Evolutionary conservation across 2,888 invertebrate genomes (phyloP).

Genomic region (Erannis defoliaria): DNA sequence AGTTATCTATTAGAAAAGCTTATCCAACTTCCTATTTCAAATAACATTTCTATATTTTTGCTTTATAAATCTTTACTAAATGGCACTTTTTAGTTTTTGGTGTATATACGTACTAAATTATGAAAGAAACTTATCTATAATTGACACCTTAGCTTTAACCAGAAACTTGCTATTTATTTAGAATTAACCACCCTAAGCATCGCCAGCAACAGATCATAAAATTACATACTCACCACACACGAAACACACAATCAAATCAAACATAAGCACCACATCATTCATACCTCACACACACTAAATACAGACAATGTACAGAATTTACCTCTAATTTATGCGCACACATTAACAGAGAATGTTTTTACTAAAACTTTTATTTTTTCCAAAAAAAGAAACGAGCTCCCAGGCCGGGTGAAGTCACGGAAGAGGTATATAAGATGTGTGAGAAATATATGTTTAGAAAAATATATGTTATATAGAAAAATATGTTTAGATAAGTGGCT

Average conservation of each 20-base stretch:
- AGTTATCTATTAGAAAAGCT: slow-evolving; percentile 74
- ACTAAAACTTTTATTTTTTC: slow-evolving; percentile 83
- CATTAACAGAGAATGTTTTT: slow-evolving; percentile 80
- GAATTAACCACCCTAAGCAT: slow-evolving; percentile 1
- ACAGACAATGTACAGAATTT: slow-evolving; percentile 53
- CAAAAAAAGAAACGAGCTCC: slow-evolving; percentile 90
- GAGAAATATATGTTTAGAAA: slow-evolving; percentile 81
- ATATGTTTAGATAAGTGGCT: slow-evolving; percentile 77
- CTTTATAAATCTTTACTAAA: slow-evolving; percentile 39
- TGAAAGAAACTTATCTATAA: slow-evolving; percentile 8
- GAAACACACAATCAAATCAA: slow-evolving; percentile 40
- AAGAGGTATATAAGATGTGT: slow-evolving; percentile 88
- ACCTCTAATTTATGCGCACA: slow-evolving; percentile 66
- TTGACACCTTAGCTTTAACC: slow-evolving; percentile 15
- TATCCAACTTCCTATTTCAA: slow-evolving; percentile 63
- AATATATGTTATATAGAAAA: slow-evolving; percentile 75
- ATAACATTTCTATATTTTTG: slow-evolving; percentile 42
- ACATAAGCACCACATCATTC: slow-evolving; percentile 39
- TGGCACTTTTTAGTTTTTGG: slow-evolving; percentile 36
- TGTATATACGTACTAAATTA: slow-evolving; percentile 32
- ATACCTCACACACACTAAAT: slow-evolving; percentile 40
- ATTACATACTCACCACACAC: slow-evolving; percentile 25
- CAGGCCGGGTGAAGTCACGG: slow-evolving; percentile 93
- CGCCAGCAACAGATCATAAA: slow-evolving; percentile 8
- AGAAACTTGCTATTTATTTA: slow-evolving; percentile 16